Evolutionary conservation across 2,797 vertebrate genomes (phyloP).

Genomic region (Phalanger gymnotis): DNA sequence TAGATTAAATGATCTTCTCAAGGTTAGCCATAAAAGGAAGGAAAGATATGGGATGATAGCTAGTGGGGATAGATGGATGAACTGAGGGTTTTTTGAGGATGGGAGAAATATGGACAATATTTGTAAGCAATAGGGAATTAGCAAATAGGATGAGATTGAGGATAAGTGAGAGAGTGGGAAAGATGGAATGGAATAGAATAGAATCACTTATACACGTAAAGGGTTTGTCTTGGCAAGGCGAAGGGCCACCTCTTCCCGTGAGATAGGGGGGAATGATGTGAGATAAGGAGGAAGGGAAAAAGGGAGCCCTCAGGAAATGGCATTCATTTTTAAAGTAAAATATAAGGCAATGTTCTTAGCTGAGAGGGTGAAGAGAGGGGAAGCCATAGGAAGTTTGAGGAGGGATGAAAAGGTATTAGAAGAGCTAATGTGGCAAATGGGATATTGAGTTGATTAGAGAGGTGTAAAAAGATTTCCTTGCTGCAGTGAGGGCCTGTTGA

Average conservation of each 20-base stretch:
- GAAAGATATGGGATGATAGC: background rate
- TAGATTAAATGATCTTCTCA: background rate
- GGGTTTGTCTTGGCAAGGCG: background rate
- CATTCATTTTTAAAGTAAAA: background rate
- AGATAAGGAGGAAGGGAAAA: background rate
- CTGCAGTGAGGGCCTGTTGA: background rate
- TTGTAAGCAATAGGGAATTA: background rate
- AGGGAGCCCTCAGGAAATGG: background rate
- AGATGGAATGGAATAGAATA: background rate
- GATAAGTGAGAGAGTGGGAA: background rate
- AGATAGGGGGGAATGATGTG: background rate
- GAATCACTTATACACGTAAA: background rate
- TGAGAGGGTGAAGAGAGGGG: background rate
- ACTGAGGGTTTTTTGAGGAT: background rate
- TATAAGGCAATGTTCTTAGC: background rate
- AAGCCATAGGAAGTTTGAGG: background rate
- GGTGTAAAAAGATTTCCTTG: background rate
- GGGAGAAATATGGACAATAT: background rate
- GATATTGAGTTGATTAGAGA: background rate
- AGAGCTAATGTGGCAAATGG: background rate
- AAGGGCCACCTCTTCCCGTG: background rate
- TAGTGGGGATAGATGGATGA: background rate
- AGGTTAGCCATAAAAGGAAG: background rate
- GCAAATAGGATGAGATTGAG: background rate
- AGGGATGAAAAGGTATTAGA: background rate